Base-by-base conservation (phyloP, 2,113 vertebrate species). In the Lucifuga dentata region DNA sequence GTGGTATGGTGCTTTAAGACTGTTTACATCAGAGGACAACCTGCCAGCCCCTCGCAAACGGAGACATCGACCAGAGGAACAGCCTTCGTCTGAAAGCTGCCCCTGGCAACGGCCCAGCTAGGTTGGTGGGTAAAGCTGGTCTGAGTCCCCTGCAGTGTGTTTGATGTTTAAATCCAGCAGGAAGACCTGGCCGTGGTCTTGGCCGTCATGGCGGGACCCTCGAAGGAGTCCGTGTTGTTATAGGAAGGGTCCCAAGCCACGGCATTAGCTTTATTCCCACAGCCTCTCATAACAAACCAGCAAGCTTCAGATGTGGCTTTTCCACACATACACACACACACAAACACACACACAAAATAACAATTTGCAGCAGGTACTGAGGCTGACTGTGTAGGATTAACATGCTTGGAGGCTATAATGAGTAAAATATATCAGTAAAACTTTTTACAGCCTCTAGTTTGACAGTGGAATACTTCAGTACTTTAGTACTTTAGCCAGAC, bases 221-320 rank as follows among this genome's bases (percentile, higher is more conserved):
- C 71, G 61, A 84, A 76, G 63, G 80, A 74, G 72, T 50, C 45
- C 73, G 60, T 89, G 86, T 89, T 90, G 83, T 86, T 85, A 56
- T 75, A 84, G 87, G 88, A 88, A 69, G 63, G 68, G 60, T 82
- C 84, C 87, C 83, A 88, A 89, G 84, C 86, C 86, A 68, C 81
- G 55, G 80, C 78, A 85, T 90, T 84, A 88, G 85, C 73, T 83
- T 76, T 39, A 86, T 90, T 86, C 87, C 79, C 67, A 76, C 59
- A 81, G 83, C 63, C 86, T 88, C 86, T 84, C 87, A 86, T 78
- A 86, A 91, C 86, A 90, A 86, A 84, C 86, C 89, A 85, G 70
- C 71, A 61, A 62, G 80, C 68, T 83, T 90, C 81, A 90, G 82
- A 91, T 89, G 87, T 91, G 89, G 83, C 80, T 87, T 91, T 89